Evolutionary conservation across 2,888 invertebrate species (phyloP), one percentile per base, ranked within the genome.

Genomic region (Perithous albicinctus): DNA sequence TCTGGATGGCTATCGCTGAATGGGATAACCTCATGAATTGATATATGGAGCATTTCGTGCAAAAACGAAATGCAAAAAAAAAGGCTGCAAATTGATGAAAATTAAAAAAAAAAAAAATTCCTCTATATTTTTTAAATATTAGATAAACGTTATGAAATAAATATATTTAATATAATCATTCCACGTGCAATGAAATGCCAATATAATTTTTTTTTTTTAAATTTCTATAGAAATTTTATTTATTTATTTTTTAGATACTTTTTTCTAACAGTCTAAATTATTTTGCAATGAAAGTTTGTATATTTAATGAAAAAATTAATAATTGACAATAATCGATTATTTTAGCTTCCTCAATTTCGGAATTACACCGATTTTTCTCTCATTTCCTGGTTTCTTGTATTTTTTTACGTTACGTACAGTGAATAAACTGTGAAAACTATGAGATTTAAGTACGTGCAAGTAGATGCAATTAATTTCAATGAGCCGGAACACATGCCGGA

Each of bases 401-500:
- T n/a, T n/a, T n/a, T n/a, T n/a, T n/a, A 4, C 18, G 7, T 35
- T 8, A 8, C 15, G 6, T 32, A 18, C 29, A 29, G 18, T 1
- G 20, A 6, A 20, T 51, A 20, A 51, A 20, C 12, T 20, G 26
- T 43, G 1, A 20, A 10, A 23, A 51, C 3, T 4, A 23, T 23
- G 1, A 18, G 23, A 38, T 38, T 12, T 6, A 23, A 35, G 20
- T 20, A 38, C 23, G 23, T 51, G 32, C n/a, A 26, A 51, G 38
- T 46, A n/a, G n/a, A n/a, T 46, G 15, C 15, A 63, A 75, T 66
- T 66, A 66, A 51, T 18, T 32, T 48, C 23, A 18, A 29, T 41
- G 74, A 75, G 18, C 54, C 48, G 78, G 66, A 78, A 70, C 43
- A 18, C 72, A 48, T 46, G 26, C 73, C 46, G 78, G 59, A 78